Conservation (phyloP, 1,140 invertebrate genomes). For the Thaumatotibia leucotreta region DNA sequence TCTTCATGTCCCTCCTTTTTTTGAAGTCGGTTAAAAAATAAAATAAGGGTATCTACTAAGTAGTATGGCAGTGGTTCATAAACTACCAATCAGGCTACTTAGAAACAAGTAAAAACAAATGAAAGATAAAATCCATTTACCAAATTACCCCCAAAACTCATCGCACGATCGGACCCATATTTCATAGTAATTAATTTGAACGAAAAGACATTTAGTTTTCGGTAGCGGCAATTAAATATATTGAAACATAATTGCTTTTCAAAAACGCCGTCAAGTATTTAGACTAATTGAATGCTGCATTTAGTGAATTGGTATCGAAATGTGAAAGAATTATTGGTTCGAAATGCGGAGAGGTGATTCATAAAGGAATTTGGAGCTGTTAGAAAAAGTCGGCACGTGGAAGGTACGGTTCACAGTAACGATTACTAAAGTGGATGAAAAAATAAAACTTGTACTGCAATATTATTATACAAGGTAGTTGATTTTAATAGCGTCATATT, state of each 20-base stretch:
- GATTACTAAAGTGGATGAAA: too few species aligned
- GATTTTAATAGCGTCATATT: too few species aligned
- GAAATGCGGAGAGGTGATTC: not conserved
- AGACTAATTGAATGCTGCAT: constrained; percentile 4
- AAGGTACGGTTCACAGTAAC: too few species aligned
- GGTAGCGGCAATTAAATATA: constrained; percentile 11
- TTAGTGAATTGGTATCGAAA: not conserved
- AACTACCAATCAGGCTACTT: not conserved
- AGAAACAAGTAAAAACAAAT: not conserved
- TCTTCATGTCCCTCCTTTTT: too few species aligned
- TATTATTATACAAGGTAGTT: too few species aligned
- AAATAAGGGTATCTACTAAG: too few species aligned
- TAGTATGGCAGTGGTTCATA: too few species aligned
- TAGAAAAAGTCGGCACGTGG: not conserved
- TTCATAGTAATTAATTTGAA: constrained; percentile 14
- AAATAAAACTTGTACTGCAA: too few species aligned
- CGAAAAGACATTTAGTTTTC: constrained; percentile 5
- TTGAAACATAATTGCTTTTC: constrained; percentile 7
- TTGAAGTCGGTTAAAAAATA: too few species aligned
- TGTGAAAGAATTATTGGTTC: not conserved
- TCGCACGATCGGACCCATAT: constrained; percentile 4
- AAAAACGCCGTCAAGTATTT: not conserved
- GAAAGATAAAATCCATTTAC: constrained; percentile 5
- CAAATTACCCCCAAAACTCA: not conserved
- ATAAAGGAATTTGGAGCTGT: not conserved